Conservation (phyloP, 1,140 invertebrate genomes). For the Heliconius nattereri region DNA sequence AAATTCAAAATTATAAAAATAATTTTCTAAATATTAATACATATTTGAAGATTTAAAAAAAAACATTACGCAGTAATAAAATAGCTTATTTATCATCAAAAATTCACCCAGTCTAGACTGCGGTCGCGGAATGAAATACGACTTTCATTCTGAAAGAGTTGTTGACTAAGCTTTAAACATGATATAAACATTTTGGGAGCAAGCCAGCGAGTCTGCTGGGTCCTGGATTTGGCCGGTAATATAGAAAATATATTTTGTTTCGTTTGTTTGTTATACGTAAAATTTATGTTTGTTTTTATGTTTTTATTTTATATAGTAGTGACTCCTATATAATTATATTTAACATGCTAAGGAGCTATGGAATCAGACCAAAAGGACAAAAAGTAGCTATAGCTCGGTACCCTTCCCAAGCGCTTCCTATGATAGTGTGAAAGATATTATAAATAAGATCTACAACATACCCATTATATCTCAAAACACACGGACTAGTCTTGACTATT, state of each 20-base stretch:
- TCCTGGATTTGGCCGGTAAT: background rate
- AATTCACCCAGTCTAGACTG: constrained; percentile 47
- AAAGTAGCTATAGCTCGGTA: too few species aligned
- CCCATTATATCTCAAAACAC: too few species aligned
- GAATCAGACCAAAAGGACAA: too few species aligned
- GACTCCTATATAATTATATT: too few species aligned
- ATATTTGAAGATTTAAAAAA: background rate
- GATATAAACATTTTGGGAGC: constrained; percentile 27
- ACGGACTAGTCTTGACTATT: too few species aligned
- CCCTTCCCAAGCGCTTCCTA: too few species aligned
- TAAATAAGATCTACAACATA: too few species aligned
- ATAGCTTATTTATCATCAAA: constrained; percentile 50
- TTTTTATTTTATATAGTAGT: background rate
- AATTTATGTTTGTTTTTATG: background rate
- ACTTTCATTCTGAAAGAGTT: constrained; percentile 5
- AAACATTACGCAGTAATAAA: constrained; percentile 34
- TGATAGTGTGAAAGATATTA: too few species aligned
- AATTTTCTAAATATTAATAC: too few species aligned
- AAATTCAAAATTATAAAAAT: too few species aligned
- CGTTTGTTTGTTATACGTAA: background rate
- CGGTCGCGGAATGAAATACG: constrained; percentile 39
- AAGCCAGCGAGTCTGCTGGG: constrained; percentile 19
- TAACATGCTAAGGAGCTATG: too few species aligned
- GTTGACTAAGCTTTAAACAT: constrained; percentile 40
- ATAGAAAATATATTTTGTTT: background rate